Evolutionary conservation across 2,113 vertebrate genomes (phyloP), one percentile per base, ranked within the genome.

Genomic region (Periophthalmus modestus): DNA sequence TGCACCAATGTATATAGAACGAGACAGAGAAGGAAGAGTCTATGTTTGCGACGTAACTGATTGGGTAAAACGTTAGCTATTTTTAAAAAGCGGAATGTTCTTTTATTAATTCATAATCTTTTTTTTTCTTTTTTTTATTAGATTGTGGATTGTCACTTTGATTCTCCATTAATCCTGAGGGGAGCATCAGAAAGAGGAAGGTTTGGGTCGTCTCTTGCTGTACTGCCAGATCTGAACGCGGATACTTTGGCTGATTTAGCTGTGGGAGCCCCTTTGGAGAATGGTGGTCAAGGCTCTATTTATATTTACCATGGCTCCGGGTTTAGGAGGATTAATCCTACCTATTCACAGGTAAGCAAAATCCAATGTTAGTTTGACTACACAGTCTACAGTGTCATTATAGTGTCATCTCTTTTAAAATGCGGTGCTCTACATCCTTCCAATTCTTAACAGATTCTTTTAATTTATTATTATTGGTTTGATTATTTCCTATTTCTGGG

Each of bases 1-100:
- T 13, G 92, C 94, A 16, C 95, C 93, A 0, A 81, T 93, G 75
- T 90, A 92, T 83, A 84, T 77, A 19, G 92, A 93, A 1, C 19
- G 3, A 7, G 82, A 88, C 7, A 88, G 88, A 65, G 94, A 95
- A 78, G 96, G 96, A 71, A 82, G 82, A 16, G 95, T 96, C 76
- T 94, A 92, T 6, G 81, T 93, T 55, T 96, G 94, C 77, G 15
- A 1, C 14, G 33, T 92, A 52, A 74, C 1, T 34, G 4, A 0
- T 67, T 21, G 2, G 86, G 92, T 92, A 88, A 89, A 67, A 39
- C 10, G 9, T 71, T 5, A 55, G 4, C n/a, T 13, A 0, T 43
- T 72, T 58, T 4, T 34, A 39, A 39, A 39, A 39, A 39, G 36
- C 36, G 0, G 36, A 39, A 5, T 9, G 9, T 39, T n/a, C 9